Conservation (phyloP, 2,888 invertebrate genomes). For the Cantharis rustica region DNA sequence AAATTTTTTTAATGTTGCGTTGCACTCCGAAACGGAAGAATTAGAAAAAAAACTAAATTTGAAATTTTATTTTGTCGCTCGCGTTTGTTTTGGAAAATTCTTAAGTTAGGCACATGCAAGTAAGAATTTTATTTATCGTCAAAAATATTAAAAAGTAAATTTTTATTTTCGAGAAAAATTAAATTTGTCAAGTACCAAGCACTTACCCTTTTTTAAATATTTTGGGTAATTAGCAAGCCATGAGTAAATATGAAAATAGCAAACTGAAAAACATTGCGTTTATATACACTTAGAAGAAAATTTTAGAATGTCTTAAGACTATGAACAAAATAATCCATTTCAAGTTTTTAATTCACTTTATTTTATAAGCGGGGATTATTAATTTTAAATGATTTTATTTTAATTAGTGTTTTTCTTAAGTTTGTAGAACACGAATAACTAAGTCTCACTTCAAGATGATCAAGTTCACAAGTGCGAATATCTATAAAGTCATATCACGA, state of each 20-base stretch:
- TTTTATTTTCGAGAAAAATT: too few relatives aligned
- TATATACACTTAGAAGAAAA: neutral
- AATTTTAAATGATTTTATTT: slow-evolving; percentile 8
- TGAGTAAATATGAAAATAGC: neutral
- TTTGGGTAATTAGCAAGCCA: neutral
- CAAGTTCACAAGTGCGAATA: slow-evolving; percentile 28
- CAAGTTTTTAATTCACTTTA: slow-evolving; percentile 31
- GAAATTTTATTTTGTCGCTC: neutral
- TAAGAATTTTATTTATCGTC: too few relatives aligned
- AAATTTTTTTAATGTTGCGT: neutral
- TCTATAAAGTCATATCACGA: slow-evolving; percentile 29
- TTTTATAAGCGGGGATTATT: slow-evolving; percentile 31
- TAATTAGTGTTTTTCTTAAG: neutral
- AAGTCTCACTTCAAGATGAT: slow-evolving; percentile 26
- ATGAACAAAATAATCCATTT: slow-evolving; percentile 35
- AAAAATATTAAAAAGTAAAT: too few relatives aligned
- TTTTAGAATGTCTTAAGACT: slow-evolving; percentile 29
- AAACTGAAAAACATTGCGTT: slow-evolving; percentile 1
- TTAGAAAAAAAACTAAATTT: neutral
- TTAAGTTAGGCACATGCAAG: neutral
- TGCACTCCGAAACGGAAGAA: neutral
- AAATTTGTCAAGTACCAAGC: neutral
- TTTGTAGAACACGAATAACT: slow-evolving; percentile 18
- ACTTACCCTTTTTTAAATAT: neutral
- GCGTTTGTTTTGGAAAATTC: neutral